phyloP scores from a whole-genome alignment of 2,113 vertebrate genomes.

The Antennarius striatus region DNA sequence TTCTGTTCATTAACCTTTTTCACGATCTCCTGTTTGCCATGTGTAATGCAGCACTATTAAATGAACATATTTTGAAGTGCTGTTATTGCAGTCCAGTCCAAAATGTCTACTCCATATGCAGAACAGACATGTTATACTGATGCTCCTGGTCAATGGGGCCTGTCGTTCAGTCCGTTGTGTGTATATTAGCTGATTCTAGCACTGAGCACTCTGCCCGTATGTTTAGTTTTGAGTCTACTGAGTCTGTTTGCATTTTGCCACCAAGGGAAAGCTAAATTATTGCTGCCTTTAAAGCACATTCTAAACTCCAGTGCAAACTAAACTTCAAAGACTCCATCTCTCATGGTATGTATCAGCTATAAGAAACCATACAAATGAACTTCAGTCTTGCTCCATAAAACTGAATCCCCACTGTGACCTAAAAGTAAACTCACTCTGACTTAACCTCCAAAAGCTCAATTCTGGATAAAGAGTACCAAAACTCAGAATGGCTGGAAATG shows the following conservation, averaged over 20 bases:
- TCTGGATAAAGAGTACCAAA: slow-evolving; percentile 47
- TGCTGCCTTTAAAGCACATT: slow-evolving; percentile 49
- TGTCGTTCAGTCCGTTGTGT: slow-evolving; percentile 13
- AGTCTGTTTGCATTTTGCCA: slow-evolving; percentile 64
- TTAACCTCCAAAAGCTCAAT: slow-evolving; percentile 41
- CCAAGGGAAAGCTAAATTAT: slow-evolving; percentile 59
- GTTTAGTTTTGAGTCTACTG: slow-evolving; percentile 43
- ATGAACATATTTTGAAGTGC: slow-evolving; percentile 1
- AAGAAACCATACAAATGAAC: slow-evolving; percentile 56
- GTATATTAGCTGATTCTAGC: slow-evolving; percentile 10
- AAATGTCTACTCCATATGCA: slow-evolving; percentile 2
- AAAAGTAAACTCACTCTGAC: slow-evolving; percentile 63
- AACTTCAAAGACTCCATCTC: slow-evolving; percentile 60
- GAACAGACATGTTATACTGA: slow-evolving; percentile 8
- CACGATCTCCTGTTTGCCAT: slow-evolving; percentile 1
- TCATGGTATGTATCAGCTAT: slow-evolving; percentile 22
- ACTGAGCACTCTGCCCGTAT: slow-evolving; percentile 11
- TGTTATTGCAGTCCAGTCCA: not conserved
- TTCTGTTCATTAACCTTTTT: not conserved
- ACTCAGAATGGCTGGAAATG: slow-evolving; percentile 53
- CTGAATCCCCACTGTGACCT: slow-evolving; percentile 61
- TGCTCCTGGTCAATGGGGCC: slow-evolving; percentile 1
- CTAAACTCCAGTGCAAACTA: slow-evolving; percentile 44
- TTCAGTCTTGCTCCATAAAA: slow-evolving; percentile 66
- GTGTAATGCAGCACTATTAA: not conserved